phyloP scores from a whole-genome alignment of 2,113 vertebrate genomes.

The Orcinus orca region DNA sequence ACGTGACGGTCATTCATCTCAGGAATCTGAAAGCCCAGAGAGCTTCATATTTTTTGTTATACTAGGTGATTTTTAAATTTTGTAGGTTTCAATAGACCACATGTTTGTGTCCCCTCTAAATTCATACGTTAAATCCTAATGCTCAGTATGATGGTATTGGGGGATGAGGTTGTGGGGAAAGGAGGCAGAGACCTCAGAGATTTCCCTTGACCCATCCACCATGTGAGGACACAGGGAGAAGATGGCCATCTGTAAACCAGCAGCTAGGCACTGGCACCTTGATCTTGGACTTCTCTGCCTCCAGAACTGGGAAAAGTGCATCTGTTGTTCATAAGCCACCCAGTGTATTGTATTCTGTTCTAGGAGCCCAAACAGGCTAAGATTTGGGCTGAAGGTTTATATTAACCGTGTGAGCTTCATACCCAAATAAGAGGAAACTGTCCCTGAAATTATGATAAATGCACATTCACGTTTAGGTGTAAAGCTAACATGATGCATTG shows the following conservation, averaged over 20 bases:
- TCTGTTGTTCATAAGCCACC: not conserved
- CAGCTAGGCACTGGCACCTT: accelerated
- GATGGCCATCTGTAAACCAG: not conserved
- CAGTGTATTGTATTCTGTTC: not conserved
- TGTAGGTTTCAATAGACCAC: not conserved
- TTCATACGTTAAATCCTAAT: not conserved
- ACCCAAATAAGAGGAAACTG: not conserved
- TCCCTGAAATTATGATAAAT: not conserved
- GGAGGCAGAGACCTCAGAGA: not conserved
- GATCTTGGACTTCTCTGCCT: not conserved
- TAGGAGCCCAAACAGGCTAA: not conserved
- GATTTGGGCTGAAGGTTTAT: not conserved
- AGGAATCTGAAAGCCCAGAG: not conserved
- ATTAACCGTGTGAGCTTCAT: not conserved
- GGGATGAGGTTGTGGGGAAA: not conserved
- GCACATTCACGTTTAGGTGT: not conserved
- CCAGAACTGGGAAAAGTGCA: not conserved
- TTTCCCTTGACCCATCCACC: not conserved
- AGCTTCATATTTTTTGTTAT: not conserved
- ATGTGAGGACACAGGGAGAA: not conserved
- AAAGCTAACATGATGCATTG: not conserved
- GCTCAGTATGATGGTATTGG: not conserved
- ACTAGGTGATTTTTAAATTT: not conserved
- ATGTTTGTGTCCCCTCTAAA: not conserved
- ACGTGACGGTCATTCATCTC: not conserved